Evolutionary conservation across 2,888 invertebrate genomes (phyloP), one percentile per base, ranked within the genome.

Genomic region (Onthophagus sagittarius): DNA sequence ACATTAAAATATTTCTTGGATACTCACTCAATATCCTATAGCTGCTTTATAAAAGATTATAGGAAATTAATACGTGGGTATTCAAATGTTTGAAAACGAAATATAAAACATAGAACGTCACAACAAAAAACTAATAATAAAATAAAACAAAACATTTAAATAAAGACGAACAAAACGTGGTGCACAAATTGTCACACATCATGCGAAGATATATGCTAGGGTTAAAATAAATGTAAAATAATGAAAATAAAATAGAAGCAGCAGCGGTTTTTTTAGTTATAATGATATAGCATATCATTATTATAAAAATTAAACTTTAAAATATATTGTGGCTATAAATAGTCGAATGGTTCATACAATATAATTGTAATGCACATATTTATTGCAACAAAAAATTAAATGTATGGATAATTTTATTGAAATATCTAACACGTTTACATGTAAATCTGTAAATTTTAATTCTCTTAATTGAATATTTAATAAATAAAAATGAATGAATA

Each of bases 31-130:
- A 14, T 64, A 64, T 64, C 64, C 64, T 13, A 15, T 64, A 5
- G 64, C 64, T 15, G 64, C 64, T 64, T 64, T 13, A n/a, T 23
- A 23, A 23, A 23, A 2, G 14, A 15, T 64, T 3, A 64, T 14
- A 15, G 9, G 23, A n/a, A 64, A 14, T 64, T 62, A 62, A 62
- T 13, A 62, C n/a, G 13, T 62, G 13, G 11, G 72, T 73, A 76
- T 69, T 9, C 13, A 71, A 31, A 53, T 53, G 62, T 75, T 63
- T 62, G 69, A 71, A 69, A 63, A 64, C 62, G 70, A 71, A 73
- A 63, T 32, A 32, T 23, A 32, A 70, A 72, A 69, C 67, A 33
- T 53, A 33, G 75, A 74, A 76, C 74, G 73, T 69, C 23, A 73
- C 70, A 77, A 73, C 70, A 77, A 70, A 69, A 74, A 69, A 13